Evolutionary conservation across 2,888 invertebrate species (phyloP), one percentile per base, ranked within the genome.

Genomic region (Heliconius charithonia): DNA sequence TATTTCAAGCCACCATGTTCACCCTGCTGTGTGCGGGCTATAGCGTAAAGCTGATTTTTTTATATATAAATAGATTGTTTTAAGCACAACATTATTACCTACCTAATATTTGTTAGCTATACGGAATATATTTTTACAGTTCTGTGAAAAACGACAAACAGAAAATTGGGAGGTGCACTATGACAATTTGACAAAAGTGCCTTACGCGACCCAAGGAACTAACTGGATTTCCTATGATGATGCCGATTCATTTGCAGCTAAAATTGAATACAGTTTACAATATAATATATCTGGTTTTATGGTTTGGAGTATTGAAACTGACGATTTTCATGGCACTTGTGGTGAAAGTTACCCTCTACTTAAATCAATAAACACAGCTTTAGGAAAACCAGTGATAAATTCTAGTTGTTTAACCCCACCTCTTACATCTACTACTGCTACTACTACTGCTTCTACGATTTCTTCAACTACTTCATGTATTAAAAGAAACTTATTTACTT

Each of bases 271-370:
- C 73, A 91, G 89, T 0, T 82, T 87, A 67, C 96, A 77, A 95
- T 95, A 77, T 0, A 87, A 89, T 22, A 75, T 93, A 25, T 86
- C 84, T 37, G 97, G 97, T 51, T 93, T 95, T 0, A 97, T 98
- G 97, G 86, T 97, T 0, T 98, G 98, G 98, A 97, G 97, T 67
- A 93, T 98, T 16, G 98, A 98, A 87, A 97, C 97, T 10, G 98
- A 98, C 84, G 98, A 98, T 86, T 97, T 97, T 85, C 91, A 87
- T 25, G 97, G 96, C 0, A 83, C 87, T 0, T 97, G 97, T 83
- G 96, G 96, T 0, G 94, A 93, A 63, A 92, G 92, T 72, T 97
- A 95, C 88, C 96, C 97, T 0, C 87, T 98, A 16, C 85, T 97
- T 25, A 95, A 88, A 59, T 90, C 95, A 12, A 95, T 97, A 73